phyloP scores from a whole-genome alignment of 2,797 vertebrate genomes.

The Micropoecilia bifurca region DNA sequence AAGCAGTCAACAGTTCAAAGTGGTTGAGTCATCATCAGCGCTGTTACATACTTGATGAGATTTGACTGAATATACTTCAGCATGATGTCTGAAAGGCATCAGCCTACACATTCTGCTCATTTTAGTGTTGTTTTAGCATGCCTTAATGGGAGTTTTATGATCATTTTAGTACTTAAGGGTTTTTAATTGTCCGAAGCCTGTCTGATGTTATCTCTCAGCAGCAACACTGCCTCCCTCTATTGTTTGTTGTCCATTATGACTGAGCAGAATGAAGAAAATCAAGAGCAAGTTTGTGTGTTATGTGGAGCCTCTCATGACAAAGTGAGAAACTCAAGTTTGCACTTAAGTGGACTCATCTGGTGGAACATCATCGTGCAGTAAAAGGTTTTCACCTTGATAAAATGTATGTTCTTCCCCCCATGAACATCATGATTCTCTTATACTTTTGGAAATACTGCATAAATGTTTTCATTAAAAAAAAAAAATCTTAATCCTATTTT shows the following conservation, averaged over 20 bases:
- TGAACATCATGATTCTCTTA: conserved; percentile 18
- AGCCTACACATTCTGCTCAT: not conserved
- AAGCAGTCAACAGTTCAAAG: conserved; percentile 11
- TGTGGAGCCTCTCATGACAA: conserved; percentile 38
- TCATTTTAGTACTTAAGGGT: conserved; percentile 20
- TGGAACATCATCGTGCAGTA: conserved; percentile 23
- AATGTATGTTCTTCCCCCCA: conserved; percentile 35
- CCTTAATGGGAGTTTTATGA: conserved; percentile 14
- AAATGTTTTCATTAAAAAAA: not conserved
- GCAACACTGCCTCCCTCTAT: not conserved
- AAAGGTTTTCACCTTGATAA: conserved; percentile 27
- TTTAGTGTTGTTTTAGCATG: not conserved
- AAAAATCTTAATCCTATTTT: not conserved
- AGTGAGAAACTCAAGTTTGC: conserved; percentile 49
- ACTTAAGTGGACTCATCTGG: conserved; percentile 47
- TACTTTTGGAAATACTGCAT: not conserved
- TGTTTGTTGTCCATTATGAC: conserved; percentile 2
- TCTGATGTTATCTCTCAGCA: not conserved
- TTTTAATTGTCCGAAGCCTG: conserved; percentile 1
- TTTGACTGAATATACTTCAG: conserved; percentile 17
- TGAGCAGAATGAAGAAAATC: not conserved
- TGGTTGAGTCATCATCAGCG: conserved; percentile 21
- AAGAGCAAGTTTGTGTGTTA: conserved; percentile 26
- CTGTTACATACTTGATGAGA: conserved; percentile 32
- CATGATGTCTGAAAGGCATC: conserved; percentile 21